Base-by-base conservation (phyloP, 2,113 vertebrate genomes). In the Holacanthus passer region DNA sequence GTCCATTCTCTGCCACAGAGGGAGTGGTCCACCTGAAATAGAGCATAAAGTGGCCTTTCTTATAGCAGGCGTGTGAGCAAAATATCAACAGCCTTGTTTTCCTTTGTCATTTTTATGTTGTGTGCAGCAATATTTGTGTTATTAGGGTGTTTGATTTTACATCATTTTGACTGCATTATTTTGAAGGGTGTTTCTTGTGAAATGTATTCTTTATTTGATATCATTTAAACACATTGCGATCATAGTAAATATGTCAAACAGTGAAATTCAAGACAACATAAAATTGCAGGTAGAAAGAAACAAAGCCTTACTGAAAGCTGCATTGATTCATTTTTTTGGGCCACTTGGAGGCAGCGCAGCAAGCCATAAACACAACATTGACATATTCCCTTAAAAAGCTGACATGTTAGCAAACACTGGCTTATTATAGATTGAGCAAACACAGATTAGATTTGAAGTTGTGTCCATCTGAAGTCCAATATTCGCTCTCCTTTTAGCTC, bases 1-100 rank as follows among this genome's bases (percentile, higher is more conserved):
- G 86, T 90, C 89, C 86, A 90, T 88, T 91, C 80, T 87, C 78
- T 69, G 69, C 71, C 81, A 91, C 76, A 91, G 83, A 85, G 84
- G 68, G 86, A 88, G 74, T 69, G 84, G 78, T 78, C 85, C 87
- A 88, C 81, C 83, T 88, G 74, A 84, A 88, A 89, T 79, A 80
- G 73, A 89, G 82, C 83, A 77, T 85, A 81, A 79, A 84, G 83
- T 87, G 82, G 53, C 77, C 47, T 87, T 84, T 81, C 76, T 74
- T 71, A 58, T 50, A 27, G 68, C 35, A 76, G 66, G 83, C 52
- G 37, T 86, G 81, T 83, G 81, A 85, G 66, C 76, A 79, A 88
- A 78, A 88, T 86, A 72, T 55, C 41, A 78, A 81, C 37, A 58
- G 59, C 31, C 13, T 71, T 73, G 31, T 71, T 64, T 80, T 66